Evolutionary conservation across 1,140 invertebrate genomes (phyloP).

Genomic region (Whitmania pigra): DNA sequence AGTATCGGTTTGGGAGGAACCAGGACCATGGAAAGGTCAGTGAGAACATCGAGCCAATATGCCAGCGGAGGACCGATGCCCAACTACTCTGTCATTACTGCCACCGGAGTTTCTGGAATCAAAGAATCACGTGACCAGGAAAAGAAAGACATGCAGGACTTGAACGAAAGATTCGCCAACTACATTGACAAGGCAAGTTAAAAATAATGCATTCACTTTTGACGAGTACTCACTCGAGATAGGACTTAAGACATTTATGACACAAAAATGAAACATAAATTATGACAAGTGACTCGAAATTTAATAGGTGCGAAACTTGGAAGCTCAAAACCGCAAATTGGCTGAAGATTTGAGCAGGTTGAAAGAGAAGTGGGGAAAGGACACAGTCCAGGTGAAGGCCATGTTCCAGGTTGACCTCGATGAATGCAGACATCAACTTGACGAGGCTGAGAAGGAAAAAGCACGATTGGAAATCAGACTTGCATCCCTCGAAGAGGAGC

Average conservation of each 20-base stretch:
- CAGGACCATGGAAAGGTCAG: slow-evolving; percentile 20
- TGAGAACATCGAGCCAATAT: slow-evolving; percentile 12
- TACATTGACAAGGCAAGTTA: slow-evolving; percentile 23
- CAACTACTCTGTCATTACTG: slow-evolving; percentile 32
- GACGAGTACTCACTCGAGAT: too few relatives aligned
- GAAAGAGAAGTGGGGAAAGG: slow-evolving; percentile 25
- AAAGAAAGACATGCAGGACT: slow-evolving; percentile 28
- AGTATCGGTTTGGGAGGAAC: slow-evolving; percentile 20
- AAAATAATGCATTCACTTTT: not conserved
- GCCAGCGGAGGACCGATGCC: slow-evolving; percentile 24
- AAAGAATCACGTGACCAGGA: slow-evolving; percentile 40
- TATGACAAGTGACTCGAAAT: too few relatives aligned
- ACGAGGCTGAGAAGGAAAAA: slow-evolving; percentile 28
- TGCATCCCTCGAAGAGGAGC: slow-evolving; percentile 30
- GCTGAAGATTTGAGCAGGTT: slow-evolving; percentile 25
- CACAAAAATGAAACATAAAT: too few relatives aligned
- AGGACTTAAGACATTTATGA: too few relatives aligned
- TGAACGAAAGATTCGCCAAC: slow-evolving; percentile 27
- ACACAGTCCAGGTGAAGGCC: slow-evolving; percentile 23
- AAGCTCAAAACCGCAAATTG: slow-evolving; percentile 25
- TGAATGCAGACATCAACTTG: slow-evolving; percentile 29
- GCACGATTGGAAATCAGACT: slow-evolving; percentile 25
- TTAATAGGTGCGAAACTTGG: slow-evolving; percentile 27
- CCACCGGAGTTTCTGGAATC: slow-evolving; percentile 38
- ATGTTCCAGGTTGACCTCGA: slow-evolving; percentile 27